phyloP scores from a whole-genome alignment of 2,888 invertebrate genomes.

The Ypsolopha sequella region DNA sequence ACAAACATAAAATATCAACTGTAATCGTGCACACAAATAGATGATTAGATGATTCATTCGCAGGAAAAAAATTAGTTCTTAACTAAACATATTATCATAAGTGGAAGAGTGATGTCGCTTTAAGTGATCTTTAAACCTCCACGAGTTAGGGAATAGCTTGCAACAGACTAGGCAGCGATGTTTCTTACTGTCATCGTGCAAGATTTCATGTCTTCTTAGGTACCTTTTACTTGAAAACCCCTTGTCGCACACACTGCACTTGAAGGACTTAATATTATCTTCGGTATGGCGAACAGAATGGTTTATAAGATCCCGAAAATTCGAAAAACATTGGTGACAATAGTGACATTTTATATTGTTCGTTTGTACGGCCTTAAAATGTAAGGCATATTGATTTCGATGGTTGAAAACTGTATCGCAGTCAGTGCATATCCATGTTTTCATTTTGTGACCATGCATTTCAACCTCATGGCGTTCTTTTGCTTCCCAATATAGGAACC shows the following conservation, averaged over 20 bases:
- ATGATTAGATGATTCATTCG: too few species aligned
- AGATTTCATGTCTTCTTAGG: slow-evolving; percentile 1
- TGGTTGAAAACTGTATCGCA: slow-evolving; percentile 12
- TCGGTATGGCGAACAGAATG: slow-evolving; percentile 8
- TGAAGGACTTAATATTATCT: slow-evolving; percentile 3
- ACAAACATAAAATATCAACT: too few species aligned
- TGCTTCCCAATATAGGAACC: slow-evolving; percentile 11
- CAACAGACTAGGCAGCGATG: background rate
- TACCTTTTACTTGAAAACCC: slow-evolving; percentile 1
- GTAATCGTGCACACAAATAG: too few species aligned
- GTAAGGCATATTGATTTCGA: slow-evolving; percentile 13
- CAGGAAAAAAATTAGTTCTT: too few species aligned
- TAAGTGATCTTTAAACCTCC: too few species aligned
- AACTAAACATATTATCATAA: too few species aligned
- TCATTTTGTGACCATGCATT: slow-evolving; percentile 7
- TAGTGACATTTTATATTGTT: slow-evolving; percentile 12
- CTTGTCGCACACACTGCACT: slow-evolving; percentile 7
- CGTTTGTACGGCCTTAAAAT: slow-evolving; percentile 15
- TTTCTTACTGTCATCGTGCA: slow-evolving; percentile 2
- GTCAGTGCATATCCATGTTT: slow-evolving; percentile 8
- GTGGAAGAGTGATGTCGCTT: too few species aligned
- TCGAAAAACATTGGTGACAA: slow-evolving; percentile 11
- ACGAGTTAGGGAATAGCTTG: too few species aligned
- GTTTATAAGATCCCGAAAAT: background rate
- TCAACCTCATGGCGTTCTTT: slow-evolving; percentile 14